phyloP scores from a whole-genome alignment of 2,797 vertebrate species.

The Lagocephalus sceleratus region DNA sequence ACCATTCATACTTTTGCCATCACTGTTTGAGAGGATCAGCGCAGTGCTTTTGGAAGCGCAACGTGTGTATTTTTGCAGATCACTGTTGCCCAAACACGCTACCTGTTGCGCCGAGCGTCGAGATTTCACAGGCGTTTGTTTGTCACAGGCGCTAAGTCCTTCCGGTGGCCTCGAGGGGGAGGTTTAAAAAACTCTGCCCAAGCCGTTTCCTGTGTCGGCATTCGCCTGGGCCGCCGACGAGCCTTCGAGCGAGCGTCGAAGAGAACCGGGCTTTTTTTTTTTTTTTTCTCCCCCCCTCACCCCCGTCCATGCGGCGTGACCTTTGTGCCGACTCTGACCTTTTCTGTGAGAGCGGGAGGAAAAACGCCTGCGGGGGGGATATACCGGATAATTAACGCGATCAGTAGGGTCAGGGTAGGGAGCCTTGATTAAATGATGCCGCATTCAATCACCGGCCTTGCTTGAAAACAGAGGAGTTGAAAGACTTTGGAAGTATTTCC shows the following conservation, averaged over 20 bases:
- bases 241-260: constrained; percentile 23
- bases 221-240: constrained; percentile 8
- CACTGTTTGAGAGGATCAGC: constrained; percentile 5
- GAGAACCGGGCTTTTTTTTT: constrained; percentile 2
- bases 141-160: too few species aligned
- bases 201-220: background rate
- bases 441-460: too few species aligned
- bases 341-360: constrained; percentile 7
- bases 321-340: constrained; percentile 21
- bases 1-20: constrained; percentile 5
- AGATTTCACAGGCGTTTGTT: background rate
- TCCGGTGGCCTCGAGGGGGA: too few species aligned
- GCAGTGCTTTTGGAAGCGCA: constrained; percentile 4
- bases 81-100: constrained; percentile 2
- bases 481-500: too few species aligned
- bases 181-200: too few species aligned
- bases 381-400: constrained; percentile 32
- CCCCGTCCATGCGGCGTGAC: constrained; percentile 17
- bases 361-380: constrained; percentile 24
- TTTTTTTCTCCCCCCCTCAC: too few species aligned
- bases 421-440: too few species aligned
- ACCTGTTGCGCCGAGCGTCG: constrained; percentile 30
- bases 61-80: constrained; percentile 16
- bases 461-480: too few species aligned
- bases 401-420: background rate